Evolutionary conservation across 1,140 invertebrate genomes (phyloP).

Genomic region (Ceratina australensis): DNA sequence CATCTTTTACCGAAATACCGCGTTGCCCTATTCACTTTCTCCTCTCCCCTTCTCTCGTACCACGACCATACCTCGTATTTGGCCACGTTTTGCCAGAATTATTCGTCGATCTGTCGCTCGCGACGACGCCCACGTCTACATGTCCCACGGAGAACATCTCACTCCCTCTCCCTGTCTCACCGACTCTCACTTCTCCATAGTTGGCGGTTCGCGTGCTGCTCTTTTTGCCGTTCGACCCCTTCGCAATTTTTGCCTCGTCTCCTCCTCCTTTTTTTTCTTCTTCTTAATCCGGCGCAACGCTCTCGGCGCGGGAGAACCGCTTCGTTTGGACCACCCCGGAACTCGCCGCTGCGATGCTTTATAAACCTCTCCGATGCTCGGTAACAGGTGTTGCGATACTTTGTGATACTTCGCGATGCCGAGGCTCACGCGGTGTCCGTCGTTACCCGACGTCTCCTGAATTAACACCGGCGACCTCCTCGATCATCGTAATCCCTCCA

Average conservation of each 20-base stretch:
- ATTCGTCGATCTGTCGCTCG: constrained; percentile 19
- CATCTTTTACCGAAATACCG: too few relatives aligned
- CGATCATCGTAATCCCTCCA: too few relatives aligned
- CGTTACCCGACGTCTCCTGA: neutral
- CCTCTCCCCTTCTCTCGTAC: neutral
- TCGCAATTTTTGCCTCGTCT: neutral
- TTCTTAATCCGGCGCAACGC: constrained; percentile 5
- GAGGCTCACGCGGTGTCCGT: neutral
- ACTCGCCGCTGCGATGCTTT: constrained; percentile 36
- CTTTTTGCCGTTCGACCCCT: neutral
- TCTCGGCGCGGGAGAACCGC: constrained; percentile 28
- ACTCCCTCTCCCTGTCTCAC: constrained; percentile 55
- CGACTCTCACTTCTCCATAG: neutral
- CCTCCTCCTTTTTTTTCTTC: constrained; percentile 8
- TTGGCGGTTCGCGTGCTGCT: neutral
- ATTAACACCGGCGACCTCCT: neutral
- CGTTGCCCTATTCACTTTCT: constrained; percentile 13
- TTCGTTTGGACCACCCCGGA: constrained; percentile 46
- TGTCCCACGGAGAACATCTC: neutral
- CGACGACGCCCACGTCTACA: constrained; percentile 22
- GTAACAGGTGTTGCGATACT: constrained; percentile 52
- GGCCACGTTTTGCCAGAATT: constrained; percentile 20
- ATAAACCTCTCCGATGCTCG: constrained; percentile 9
- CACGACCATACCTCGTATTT: neutral
- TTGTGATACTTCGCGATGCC: neutral